A percentile compares a stretch with the other conserved stretches of the same genome.
phyloP scores from a whole-genome alignment of 2,797 vertebrate species.

The Catharus ustulatus region DNA sequence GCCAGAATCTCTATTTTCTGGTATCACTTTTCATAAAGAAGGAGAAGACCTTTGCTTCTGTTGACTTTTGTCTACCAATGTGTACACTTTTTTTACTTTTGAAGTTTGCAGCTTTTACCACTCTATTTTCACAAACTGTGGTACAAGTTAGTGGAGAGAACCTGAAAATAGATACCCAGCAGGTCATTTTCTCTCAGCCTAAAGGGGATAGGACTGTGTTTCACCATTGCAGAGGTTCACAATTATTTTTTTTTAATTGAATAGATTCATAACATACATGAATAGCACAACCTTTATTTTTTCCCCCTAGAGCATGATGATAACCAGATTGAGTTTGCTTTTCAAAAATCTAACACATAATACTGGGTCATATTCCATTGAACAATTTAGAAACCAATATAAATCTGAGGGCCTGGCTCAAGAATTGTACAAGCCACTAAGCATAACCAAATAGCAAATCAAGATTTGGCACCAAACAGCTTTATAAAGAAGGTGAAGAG shows the following conservation, averaged over 20 bases:
- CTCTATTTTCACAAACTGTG: background rate
- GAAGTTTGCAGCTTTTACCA: background rate
- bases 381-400: background rate
- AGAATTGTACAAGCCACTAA: background rate
- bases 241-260: background rate
- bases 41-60: background rate
- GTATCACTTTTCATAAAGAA: background rate
- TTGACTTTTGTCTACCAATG: background rate
- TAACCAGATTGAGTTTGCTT: background rate
- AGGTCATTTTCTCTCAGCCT: background rate
- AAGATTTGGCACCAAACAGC: background rate
- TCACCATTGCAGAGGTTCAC: background rate
- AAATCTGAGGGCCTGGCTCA: background rate
- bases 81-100: background rate
- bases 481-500: background rate
- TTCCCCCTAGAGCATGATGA: background rate
- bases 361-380: background rate
- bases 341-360: background rate
- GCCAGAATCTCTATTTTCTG: background rate
- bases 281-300: background rate
- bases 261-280: background rate
- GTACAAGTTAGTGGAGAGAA: background rate
- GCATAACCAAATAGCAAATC: background rate
- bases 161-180: background rate
- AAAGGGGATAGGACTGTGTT: background rate